These are phyloP conservation scores for Drosophila kanekoi DNA, from an alignment of 2,888 invertebrate genomes.

Conservation along the genomic window DNA sequence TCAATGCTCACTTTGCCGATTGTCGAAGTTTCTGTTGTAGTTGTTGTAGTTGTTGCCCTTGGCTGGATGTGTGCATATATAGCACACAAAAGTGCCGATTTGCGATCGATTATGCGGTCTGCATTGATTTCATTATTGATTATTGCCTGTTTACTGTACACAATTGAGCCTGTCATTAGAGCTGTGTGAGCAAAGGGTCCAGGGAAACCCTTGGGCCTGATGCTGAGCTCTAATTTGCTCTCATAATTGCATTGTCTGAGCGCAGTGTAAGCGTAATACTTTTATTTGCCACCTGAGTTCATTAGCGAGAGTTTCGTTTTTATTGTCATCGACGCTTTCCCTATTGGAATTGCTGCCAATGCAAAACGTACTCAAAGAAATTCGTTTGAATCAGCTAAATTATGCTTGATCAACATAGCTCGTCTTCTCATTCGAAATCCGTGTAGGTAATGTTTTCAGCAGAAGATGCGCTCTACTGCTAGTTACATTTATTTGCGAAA, in stretches of 20 bases:
- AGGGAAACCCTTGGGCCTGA: conserved; percentile 6
- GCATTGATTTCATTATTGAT: conserved; percentile 69
- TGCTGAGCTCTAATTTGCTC: conserved; percentile 57
- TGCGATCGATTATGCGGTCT: conserved; percentile 74
- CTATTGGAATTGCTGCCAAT: conserved; percentile 69
- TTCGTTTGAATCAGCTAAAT: conserved; percentile 52
- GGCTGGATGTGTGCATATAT: background rate
- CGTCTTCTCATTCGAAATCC: too few species aligned
- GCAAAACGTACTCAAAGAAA: conserved; percentile 75
- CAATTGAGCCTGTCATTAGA: conserved; percentile 55
- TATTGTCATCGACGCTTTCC: conserved; percentile 27
- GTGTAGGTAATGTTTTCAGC: background rate
- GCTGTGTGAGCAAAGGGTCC: conserved; percentile 10
- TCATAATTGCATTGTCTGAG: conserved; percentile 74
- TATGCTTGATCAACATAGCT: background rate
- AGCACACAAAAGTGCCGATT: conserved; percentile 30
- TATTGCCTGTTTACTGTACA: conserved; percentile 49
- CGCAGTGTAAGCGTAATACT: conserved; percentile 66
- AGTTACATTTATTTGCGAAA: too few species aligned
- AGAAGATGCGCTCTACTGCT: too few species aligned
- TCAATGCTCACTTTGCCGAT: conserved; percentile 71
- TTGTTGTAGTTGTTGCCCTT: conserved; percentile 17
- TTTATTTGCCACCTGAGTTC: conserved; percentile 79
- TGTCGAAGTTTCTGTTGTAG: conserved; percentile 26
- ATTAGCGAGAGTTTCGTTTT: conserved; percentile 44